Conservation (phyloP, 2,113 vertebrate species). For the Perognathus longimembris region DNA sequence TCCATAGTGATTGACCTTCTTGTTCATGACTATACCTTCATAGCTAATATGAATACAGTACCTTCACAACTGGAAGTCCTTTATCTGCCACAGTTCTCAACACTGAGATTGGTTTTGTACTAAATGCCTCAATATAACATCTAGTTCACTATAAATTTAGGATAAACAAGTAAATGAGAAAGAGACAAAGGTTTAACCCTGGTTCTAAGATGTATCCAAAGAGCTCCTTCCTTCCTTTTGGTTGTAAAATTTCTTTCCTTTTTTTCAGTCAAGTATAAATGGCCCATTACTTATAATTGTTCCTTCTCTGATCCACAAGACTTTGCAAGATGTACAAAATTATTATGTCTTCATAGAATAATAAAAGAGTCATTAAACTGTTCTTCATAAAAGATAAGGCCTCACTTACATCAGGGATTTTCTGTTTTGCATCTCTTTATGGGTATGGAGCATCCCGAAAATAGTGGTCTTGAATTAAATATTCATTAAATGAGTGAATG, state of each 20-base stretch:
- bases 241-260: not conserved
- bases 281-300: not conserved
- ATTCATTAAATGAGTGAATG: slow-evolving; percentile 68
- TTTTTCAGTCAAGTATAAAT: not conserved
- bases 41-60: not conserved
- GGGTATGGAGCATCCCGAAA: not conserved
- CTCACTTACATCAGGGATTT: not conserved
- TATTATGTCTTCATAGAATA: not conserved
- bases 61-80: not conserved
- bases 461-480: slow-evolving; percentile 45
- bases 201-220: not conserved
- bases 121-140: not conserved
- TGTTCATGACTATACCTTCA: not conserved
- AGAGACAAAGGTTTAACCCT: not conserved
- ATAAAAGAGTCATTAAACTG: not conserved
- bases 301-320: not conserved
- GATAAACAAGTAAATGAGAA: not conserved
- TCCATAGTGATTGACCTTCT: not conserved
- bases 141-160: not conserved
- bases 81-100: not conserved
- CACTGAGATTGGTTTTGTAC: not conserved
- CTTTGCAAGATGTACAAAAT: not conserved
- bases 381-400: not conserved
- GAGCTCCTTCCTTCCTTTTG: not conserved
- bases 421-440: slow-evolving; percentile 27